These are phyloP conservation scores for Orius laevigatus DNA, from an alignment of 1,140 invertebrate genomes.

Conservation along the genomic window DNA sequence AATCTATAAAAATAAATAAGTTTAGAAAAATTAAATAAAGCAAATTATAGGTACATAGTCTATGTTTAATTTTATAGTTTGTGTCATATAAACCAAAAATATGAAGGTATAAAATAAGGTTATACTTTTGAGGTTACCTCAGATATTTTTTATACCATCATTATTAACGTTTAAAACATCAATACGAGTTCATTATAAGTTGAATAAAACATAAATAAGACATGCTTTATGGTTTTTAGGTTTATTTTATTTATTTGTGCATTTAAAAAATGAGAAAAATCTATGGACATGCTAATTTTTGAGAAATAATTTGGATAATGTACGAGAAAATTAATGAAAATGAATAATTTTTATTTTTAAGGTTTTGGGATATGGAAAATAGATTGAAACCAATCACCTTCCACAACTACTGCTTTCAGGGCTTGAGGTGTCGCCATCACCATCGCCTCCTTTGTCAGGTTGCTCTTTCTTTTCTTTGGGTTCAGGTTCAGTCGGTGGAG, in stretches of 20 bases:
- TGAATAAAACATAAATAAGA: neutral
- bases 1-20: too few relatives aligned
- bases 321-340: too few relatives aligned
- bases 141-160: too few relatives aligned
- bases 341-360: constrained; percentile 20
- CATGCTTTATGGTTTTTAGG: neutral
- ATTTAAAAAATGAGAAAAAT: constrained; percentile 1
- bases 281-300: constrained; percentile 1
- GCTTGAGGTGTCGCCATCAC: constrained; percentile 18
- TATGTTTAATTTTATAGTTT: too few relatives aligned
- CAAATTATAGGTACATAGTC: too few relatives aligned
- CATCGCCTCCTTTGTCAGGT: constrained; percentile 11
- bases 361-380: constrained; percentile 26
- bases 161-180: too few relatives aligned
- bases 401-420: constrained; percentile 35
- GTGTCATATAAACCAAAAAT: too few relatives aligned
- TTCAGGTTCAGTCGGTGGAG: constrained; percentile 28
- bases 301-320: too few relatives aligned
- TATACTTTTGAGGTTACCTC: too few relatives aligned
- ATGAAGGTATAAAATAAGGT: too few relatives aligned
- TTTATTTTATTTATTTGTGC: neutral
- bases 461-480: constrained; percentile 22
- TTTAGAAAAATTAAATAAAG: too few relatives aligned
- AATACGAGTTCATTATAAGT: neutral
- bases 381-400: constrained; percentile 25